phyloP scores from a whole-genome alignment of 2,797 vertebrate species.

The Aldrovandia affinis region DNA sequence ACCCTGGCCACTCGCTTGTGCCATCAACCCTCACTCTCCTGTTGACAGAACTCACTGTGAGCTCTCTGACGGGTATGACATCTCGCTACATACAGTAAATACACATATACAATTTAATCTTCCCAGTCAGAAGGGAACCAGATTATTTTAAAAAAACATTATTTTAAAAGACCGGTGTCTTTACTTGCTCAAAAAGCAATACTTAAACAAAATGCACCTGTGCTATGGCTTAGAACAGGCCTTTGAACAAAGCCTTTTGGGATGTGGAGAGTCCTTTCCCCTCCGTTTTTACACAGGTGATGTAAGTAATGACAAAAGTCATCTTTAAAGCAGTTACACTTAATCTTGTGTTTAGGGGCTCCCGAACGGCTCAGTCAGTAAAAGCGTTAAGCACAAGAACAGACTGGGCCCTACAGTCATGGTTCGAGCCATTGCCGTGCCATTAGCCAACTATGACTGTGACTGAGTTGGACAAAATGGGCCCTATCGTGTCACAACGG shows the following conservation, averaged over 20 bases:
- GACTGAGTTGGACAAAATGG: too few relatives aligned
- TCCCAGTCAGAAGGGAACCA: not conserved
- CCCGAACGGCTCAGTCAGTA: not conserved
- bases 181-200: not conserved
- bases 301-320: not conserved
- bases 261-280: not conserved
- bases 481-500: too few relatives aligned
- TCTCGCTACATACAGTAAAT: not conserved
- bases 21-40: conserved; percentile 38
- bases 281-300: not conserved
- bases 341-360: not conserved
- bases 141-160: not conserved
- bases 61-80: not conserved
- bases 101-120: too few relatives aligned
- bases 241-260: not conserved
- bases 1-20: conserved; percentile 45
- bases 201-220: not conserved
- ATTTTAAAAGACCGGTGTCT: too few relatives aligned
- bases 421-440: not conserved
- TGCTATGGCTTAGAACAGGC: not conserved
- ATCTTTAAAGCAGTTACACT: not conserved
- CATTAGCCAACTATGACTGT: not conserved
- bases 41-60: conserved; percentile 39
- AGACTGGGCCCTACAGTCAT: not conserved
- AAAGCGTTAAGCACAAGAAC: not conserved